phyloP scores from a whole-genome alignment of 2,888 invertebrate species.

The Melieria picta region DNA sequence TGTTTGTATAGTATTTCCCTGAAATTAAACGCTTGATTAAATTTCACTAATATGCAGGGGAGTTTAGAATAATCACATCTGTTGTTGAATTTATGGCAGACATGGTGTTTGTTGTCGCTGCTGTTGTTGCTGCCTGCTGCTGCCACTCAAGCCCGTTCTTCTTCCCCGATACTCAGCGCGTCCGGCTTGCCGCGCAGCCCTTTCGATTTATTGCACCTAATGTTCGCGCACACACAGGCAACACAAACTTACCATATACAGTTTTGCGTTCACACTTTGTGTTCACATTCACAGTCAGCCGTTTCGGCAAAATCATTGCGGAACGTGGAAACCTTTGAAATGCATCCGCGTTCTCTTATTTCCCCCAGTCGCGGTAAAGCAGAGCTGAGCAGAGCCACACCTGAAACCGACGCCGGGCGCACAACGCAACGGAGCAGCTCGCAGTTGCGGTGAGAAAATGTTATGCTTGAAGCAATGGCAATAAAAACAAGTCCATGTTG shows the following conservation, averaged over 20 bases:
- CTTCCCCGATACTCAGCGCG: background rate
- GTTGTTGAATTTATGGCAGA: slow-evolving; percentile 26
- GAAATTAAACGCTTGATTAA: slow-evolving; percentile 61
- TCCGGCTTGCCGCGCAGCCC: background rate
- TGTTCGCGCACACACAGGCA: background rate
- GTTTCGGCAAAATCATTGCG: slow-evolving; percentile 36
- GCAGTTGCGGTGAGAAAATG: no score
- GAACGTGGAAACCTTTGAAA: slow-evolving; percentile 53
- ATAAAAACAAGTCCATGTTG: background rate
- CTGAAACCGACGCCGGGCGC: slow-evolving; percentile 22
- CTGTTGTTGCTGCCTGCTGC: background rate
- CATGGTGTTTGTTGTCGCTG: background rate
- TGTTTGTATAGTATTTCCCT: slow-evolving; percentile 51
- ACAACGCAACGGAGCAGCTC: no score
- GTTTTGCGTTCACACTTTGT: slow-evolving; percentile 1
- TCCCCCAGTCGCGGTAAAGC: slow-evolving; percentile 18
- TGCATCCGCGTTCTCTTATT: slow-evolving; percentile 38
- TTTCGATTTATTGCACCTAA: background rate
- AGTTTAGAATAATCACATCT: slow-evolving; percentile 37
- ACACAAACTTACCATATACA: background rate
- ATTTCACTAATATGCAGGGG: slow-evolving; percentile 54
- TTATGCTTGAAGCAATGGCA: no score
- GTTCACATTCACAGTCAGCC: background rate
- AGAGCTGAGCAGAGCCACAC: slow-evolving; percentile 18
- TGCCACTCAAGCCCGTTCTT: background rate